These are phyloP conservation scores for Anastrepha obliqua DNA, from an alignment of 1,140 invertebrate species.

Conservation along the genomic window DNA sequence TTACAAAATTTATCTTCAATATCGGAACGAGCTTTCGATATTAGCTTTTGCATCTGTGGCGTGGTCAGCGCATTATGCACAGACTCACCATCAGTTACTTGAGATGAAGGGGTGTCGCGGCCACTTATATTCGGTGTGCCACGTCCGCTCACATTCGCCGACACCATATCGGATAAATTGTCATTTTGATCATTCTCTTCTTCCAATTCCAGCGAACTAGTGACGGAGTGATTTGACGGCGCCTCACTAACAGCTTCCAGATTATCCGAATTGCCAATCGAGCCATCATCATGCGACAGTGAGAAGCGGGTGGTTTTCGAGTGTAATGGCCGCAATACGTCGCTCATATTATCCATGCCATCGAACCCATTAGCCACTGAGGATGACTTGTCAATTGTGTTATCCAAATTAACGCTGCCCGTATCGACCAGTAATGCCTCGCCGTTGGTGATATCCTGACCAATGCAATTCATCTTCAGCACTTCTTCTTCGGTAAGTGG, in stretches of 20 bases:
- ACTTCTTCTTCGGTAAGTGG: slow-evolving; percentile 72
- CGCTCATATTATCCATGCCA: slow-evolving; percentile 67
- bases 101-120: slow-evolving; percentile 95
- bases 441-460: slow-evolving; percentile 63
- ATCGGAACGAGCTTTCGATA: slow-evolving; percentile 90
- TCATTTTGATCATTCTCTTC: slow-evolving; percentile 93
- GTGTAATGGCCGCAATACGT: slow-evolving; percentile 64
- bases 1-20: slow-evolving; percentile 99
- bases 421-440: slow-evolving; percentile 57
- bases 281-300: slow-evolving; percentile 90
- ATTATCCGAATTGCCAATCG: slow-evolving; percentile 92
- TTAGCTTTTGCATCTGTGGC: slow-evolving; percentile 76
- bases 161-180: slow-evolving; percentile 97
- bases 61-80: slow-evolving; percentile 73
- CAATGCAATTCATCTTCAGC: slow-evolving; percentile 73
- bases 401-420: slow-evolving; percentile 60
- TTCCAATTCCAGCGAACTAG: slow-evolving; percentile 91
- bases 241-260: slow-evolving; percentile 95
- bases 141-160: slow-evolving; percentile 94
- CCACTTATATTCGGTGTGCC: slow-evolving; percentile 87
- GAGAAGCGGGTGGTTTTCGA: slow-evolving; percentile 80
- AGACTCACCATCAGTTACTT: slow-evolving; percentile 88
- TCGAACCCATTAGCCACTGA: slow-evolving; percentile 62
- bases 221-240: slow-evolving; percentile 94
- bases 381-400: slow-evolving; percentile 64